Evolutionary conservation across 2,888 invertebrate genomes (phyloP), one percentile per base, ranked within the genome.

Genomic region (Myopa testacea): DNA sequence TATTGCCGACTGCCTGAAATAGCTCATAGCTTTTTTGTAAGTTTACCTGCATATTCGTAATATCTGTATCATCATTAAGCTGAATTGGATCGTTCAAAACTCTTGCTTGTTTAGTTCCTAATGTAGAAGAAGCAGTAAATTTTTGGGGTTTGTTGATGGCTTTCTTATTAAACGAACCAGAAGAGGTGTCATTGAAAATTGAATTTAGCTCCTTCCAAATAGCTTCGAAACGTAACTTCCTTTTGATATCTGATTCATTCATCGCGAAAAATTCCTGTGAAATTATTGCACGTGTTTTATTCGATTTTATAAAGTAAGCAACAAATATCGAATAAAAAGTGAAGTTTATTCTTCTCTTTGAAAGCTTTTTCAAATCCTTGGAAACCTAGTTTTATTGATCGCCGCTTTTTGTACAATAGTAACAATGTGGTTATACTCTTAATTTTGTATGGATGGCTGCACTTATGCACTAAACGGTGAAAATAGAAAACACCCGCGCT

Each of bases 21-120:
- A 88, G 80, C 14, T 88, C 82, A 75, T 86, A 87, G 78, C 87
- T 87, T 34, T 85, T 78, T n/a, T 82, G 82, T 4, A 88, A 79
- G 55, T 87, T 85, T 14, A 80, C 4, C 34, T 85, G 84, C 85
- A 88, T 86, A 78, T 83, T 84, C 38, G 85, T 82, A 73, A 88
- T 78, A 71, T 88, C 86, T 3, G 80, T 26, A 26, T 26, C 81
- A 65, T 86, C 84, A 8, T 88, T 78, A 10, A 80, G 81, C 14
- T 80, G 67, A 5, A 80, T 82, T 14, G 82, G 78, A 7, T 79
- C 60, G 16, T 84, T 80, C 38, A 85, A 55, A 14, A 82, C 50
- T 67, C 8, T 34, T 62, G 60, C 4, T 4, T 34, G 63, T 1
- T 26, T 7, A 8, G 50, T 65, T 37, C 45, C 60, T 10, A n/a